These are phyloP conservation scores for Noctilio leporinus DNA, from an alignment of 2,113 vertebrate genomes.

Conservation along the genomic window DNA sequence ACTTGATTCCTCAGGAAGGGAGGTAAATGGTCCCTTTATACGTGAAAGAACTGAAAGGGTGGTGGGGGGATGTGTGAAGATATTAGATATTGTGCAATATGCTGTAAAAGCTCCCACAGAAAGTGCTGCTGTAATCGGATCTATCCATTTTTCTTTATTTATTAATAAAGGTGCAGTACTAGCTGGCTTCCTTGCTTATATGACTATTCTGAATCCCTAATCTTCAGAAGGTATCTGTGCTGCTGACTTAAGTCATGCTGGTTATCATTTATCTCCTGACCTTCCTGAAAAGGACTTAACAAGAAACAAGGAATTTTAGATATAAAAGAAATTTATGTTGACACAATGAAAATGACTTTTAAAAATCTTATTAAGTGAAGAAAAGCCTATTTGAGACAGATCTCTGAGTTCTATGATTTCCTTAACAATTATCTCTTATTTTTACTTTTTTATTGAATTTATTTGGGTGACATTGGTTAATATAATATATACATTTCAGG, in stretches of 20 bases:
- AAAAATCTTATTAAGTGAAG: not conserved
- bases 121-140: constrained; percentile 35
- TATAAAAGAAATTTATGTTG: not conserved
- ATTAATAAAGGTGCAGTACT: not conserved
- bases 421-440: not conserved
- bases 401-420: not conserved
- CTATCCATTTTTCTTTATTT: not conserved
- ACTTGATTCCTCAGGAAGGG: not conserved
- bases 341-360: not conserved
- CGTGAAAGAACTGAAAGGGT: not conserved
- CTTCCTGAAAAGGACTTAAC: not conserved
- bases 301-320: not conserved
- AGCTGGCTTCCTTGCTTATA: not conserved
- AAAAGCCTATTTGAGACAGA: not conserved
- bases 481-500: not conserved
- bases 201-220: not conserved
- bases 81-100: constrained; percentile 31
- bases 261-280: not conserved
- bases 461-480: not conserved
- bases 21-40: not conserved
- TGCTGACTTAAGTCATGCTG: not conserved
- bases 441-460: not conserved
- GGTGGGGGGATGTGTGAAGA: not conserved
- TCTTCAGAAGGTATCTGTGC: not conserved
- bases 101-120: not conserved